Base-by-base conservation (phyloP, 2,888 invertebrate species). In the Podotricha telesiphe region DNA sequence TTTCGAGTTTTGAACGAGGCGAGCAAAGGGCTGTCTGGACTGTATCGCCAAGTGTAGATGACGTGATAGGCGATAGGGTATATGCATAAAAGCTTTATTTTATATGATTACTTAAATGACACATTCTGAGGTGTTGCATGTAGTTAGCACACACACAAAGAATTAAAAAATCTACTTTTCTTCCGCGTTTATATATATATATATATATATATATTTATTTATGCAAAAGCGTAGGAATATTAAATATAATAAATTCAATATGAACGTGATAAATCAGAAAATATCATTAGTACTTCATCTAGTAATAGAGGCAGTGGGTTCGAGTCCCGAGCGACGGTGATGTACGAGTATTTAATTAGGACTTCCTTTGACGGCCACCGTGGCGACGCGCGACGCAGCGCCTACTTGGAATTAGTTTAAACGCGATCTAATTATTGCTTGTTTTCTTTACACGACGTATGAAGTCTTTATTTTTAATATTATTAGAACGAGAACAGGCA, bases 331-430 rank as follows among this genome's bases (percentile, higher is more conserved):
- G 73, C 76, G 82, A 79, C 80, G 76, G 83, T 91, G 91, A 91
- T 89, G 86, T 87, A 92, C 86, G 85, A 85, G 78, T 85, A 87
- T 92, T 92, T 91, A 92, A 92, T 92, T 88, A 89, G 88, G 84
- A 87, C 86, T 89, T 91, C 90, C 91, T 78, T 74, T 74, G 75
- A 69, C 73, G 74, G 73, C 65, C 74, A 67, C 68, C 76, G 75
- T 71, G 70, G 76, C 74, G 73, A 73, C 69, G 65, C 70, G 53
- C 69, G 72, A 61, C 73, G 64, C 69, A 72, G 65, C 73, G 64
- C 76, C 76, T 74, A 77, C 76, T 55, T 76, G 76, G 77, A 78
- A 78, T 77, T 75, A 74, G 72, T 76, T 74, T 76, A 76, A 77
- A 73, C 74, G 72, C 71, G 40, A 69, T 70, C 69, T 74, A 71